phyloP scores from a whole-genome alignment of 2,888 invertebrate genomes.

The Mythimna albipuncta region DNA sequence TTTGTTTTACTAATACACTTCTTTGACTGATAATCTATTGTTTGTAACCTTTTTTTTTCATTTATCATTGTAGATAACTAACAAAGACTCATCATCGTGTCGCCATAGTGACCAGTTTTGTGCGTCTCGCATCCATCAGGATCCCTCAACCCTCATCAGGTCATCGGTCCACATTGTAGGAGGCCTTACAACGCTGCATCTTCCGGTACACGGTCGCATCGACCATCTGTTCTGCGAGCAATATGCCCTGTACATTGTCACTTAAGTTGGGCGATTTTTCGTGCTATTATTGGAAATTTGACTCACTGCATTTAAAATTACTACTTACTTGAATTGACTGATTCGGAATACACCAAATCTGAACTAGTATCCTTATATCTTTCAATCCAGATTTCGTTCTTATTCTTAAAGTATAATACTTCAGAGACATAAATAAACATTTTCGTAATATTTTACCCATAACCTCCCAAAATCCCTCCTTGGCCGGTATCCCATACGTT shows the following conservation, averaged over 20 bases:
- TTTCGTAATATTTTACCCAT: conserved; percentile 38
- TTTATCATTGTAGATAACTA: not conserved
- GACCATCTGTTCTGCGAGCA: too few relatives aligned
- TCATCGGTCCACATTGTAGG: too few relatives aligned
- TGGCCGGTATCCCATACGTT: conserved; percentile 31
- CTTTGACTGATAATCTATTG: not conserved
- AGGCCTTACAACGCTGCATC: too few relatives aligned
- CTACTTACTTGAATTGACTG: too few relatives aligned
- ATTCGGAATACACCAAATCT: too few relatives aligned
- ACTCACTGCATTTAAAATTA: not conserved
- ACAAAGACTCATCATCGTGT: not conserved
- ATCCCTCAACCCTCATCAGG: too few relatives aligned
- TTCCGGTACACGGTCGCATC: too few relatives aligned
- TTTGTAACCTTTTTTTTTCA: not conserved
- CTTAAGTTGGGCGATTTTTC: too few relatives aligned
- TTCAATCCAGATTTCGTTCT: not conserved
- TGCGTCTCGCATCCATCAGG: too few relatives aligned
- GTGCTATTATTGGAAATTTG: not conserved
- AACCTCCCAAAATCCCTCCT: conserved; percentile 36
- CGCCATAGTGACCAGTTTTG: too few relatives aligned
- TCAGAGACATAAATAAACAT: conserved; percentile 25
- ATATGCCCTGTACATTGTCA: too few relatives aligned
- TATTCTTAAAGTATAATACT: not conserved
- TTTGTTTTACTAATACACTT: not conserved
- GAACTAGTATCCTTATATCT: not conserved